Conservation (phyloP, 1,140 invertebrate genomes). For the Nephotettix cincticeps region DNA sequence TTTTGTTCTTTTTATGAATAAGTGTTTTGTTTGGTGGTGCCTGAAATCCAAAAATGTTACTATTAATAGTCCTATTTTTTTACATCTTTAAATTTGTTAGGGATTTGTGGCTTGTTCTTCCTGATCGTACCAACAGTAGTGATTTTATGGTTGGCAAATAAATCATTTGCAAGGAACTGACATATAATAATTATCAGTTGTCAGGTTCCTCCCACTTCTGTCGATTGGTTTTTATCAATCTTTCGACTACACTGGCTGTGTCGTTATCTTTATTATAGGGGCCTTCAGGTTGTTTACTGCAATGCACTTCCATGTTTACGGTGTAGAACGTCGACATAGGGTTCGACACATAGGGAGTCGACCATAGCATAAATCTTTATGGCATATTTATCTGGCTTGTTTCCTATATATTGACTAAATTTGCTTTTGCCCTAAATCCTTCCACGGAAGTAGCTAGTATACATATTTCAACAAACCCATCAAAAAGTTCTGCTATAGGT, state of each 20-base stretch:
- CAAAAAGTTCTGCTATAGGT: too few relatives aligned
- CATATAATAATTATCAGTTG: conserved; percentile 47
- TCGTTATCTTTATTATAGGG: not conserved
- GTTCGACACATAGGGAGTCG: too few relatives aligned
- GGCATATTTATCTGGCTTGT: conserved; percentile 19
- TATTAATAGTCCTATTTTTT: not conserved
- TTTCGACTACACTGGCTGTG: not conserved
- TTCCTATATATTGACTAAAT: conserved; percentile 19
- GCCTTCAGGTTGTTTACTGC: conserved; percentile 6
- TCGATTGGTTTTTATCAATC: conserved; percentile 34
- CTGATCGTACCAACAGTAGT: conserved; percentile 43
- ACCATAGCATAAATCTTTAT: conserved; percentile 26
- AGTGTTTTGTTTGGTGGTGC: not conserved
- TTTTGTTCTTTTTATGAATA: conserved; percentile 36
- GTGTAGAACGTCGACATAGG: conserved; percentile 21
- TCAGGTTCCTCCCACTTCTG: conserved; percentile 44
- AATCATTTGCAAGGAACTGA: conserved; percentile 38
- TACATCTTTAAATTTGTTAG: conserved; percentile 11
- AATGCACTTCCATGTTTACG: conserved; percentile 7
- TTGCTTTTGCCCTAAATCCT: too few relatives aligned
- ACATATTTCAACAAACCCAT: too few relatives aligned
- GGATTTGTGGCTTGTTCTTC: conserved; percentile 13
- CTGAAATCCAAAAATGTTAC: not conserved
- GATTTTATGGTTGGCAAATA: conserved; percentile 39
- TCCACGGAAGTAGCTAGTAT: too few relatives aligned